A percentile compares a stretch with the other conserved stretches of the same genome.
These are phyloP conservation scores for Bujurquina vittata DNA, from an alignment of 2,113 vertebrate genomes.

Conservation along the genomic window DNA sequence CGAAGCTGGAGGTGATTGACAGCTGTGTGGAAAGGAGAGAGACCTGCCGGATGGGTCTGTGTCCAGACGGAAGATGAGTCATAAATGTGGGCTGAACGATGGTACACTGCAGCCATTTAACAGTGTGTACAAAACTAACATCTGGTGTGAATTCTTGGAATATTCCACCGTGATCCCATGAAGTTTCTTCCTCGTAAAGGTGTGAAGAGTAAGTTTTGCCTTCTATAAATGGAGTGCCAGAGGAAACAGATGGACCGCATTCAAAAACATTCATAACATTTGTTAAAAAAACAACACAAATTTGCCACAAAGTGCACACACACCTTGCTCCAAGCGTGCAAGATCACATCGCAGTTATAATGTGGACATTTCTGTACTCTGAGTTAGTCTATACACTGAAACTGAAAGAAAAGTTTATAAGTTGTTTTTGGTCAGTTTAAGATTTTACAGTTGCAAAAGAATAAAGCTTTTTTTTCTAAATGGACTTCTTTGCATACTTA, in stretches of 20 bases:
- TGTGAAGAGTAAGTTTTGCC: accelerated
- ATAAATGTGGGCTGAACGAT: not conserved
- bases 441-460: not conserved
- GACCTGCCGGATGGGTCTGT: not conserved
- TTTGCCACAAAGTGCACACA: too few relatives aligned
- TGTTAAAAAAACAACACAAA: not conserved
- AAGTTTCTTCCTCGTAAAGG: not conserved
- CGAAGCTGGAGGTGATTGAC: not conserved
- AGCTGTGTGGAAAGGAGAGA: not conserved
- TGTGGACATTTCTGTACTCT: not conserved
- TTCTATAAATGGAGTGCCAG: not conserved
- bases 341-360: too few relatives aligned
- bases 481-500: not conserved
- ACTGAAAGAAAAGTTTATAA: not conserved
- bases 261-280: not conserved
- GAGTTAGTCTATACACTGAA: not conserved
- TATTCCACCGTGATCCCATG: not conserved
- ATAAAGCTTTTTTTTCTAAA: not conserved
- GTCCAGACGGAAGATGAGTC: not conserved
- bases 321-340: too few relatives aligned
- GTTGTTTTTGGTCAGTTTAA: not conserved
- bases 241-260: not conserved
- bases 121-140: not conserved
- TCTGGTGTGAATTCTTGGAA: not conserved
- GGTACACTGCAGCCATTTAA: not conserved